Evolutionary conservation across 1,140 invertebrate species (phyloP), one percentile per base, ranked within the genome.

Genomic region (Cardiocondyla obscurior): DNA sequence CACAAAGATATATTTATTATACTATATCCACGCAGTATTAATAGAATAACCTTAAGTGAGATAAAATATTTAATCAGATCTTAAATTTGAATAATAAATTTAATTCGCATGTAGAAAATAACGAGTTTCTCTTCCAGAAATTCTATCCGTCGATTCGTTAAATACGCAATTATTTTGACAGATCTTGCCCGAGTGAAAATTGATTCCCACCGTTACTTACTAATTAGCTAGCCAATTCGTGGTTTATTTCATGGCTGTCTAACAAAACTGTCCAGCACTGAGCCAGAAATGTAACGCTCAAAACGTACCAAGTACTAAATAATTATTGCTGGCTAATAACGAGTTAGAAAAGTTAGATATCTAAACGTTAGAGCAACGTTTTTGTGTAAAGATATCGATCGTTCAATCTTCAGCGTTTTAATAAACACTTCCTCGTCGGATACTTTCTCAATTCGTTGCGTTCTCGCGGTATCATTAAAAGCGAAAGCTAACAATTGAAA

Each of bases 401-500:
- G 51, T 53, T 44, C 46, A 62, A 74, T 67, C 16, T 51, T 30
- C 12, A 25, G n/a, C 30, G 10, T 51, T 36, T 39, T 64, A 36
- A 77, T 65, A 77, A 67, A 42, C 42, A 55, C n/a, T 16, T 36
- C 42, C 25, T 4, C 12, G 12, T 25, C 33, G 8, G 39, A 49
- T 62, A 5, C 22, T 53, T n/a, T 44, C 28, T 25, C 14, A 16
- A 65, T 79, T 49, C 46, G 49, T 53, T 69, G 28, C 25, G 46
- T 55, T 79, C 22, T 19, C 46, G 7, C 62, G 28, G 22, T 67
- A 51, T 77, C 60, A 53, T 77, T 77, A 77, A 65, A 53, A 65
- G 44, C 16, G 30, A 77, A 42, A 39, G 42, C 44, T 30, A 51
- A 64, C 33, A 53, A 36, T 53, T 79, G 36, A 53, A 42, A 67